Conservation (phyloP, 2,888 invertebrate genomes). For the Pseudoips prasinana region DNA sequence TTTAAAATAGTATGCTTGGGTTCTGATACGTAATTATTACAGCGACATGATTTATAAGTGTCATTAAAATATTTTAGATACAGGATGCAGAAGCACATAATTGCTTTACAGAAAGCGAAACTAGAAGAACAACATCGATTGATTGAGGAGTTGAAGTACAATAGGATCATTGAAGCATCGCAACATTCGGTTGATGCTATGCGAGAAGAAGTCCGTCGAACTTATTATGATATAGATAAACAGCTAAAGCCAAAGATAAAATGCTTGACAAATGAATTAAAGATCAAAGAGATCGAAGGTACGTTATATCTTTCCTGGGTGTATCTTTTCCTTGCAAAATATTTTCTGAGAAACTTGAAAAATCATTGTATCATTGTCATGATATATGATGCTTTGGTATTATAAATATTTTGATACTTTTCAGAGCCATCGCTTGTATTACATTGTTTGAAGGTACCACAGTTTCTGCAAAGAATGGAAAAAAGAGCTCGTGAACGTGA, state of each 20-base stretch:
- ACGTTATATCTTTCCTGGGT: constrained; percentile 5
- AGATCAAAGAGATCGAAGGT: constrained; percentile 71
- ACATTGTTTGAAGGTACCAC: constrained; percentile 83
- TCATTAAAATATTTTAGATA: constrained; percentile 76
- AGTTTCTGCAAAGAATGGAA: constrained; percentile 87
- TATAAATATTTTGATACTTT: constrained; percentile 24
- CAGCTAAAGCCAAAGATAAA: constrained; percentile 82
- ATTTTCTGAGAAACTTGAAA: no score
- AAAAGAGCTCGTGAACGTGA: constrained; percentile 86
- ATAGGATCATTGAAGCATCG: constrained; percentile 85
- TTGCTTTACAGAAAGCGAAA: constrained; percentile 86
- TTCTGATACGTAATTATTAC: no score
- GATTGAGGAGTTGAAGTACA: constrained; percentile 88
- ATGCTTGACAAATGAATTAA: constrained; percentile 71
- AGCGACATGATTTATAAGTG: no score
- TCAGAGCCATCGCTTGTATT: constrained; percentile 65
- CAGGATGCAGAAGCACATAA: constrained; percentile 87
- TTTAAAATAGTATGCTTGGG: no score
- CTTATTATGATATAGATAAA: constrained; percentile 79
- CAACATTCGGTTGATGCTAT: constrained; percentile 80
- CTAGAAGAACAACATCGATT: constrained; percentile 86
- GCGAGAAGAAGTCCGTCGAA: constrained; percentile 80
- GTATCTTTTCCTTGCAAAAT: neutral
- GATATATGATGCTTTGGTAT: no score
- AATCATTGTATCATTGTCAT: no score